These are phyloP conservation scores for Charanyca ferruginea DNA, from an alignment of 2,888 invertebrate species.

Conservation along the genomic window DNA sequence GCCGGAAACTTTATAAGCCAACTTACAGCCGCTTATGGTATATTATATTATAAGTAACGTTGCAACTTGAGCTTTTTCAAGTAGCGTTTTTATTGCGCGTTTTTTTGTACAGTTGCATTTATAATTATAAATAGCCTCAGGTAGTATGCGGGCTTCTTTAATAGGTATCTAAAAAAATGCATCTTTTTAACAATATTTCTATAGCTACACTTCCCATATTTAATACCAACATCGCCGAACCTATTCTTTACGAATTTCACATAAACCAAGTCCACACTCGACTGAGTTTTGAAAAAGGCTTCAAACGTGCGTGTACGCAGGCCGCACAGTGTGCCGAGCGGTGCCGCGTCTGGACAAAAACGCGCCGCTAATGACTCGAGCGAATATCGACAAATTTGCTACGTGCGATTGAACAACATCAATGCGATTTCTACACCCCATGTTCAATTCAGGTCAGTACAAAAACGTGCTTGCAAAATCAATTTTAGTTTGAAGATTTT, in stretches of 20 bases:
- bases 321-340: constrained; percentile 72
- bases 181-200: constrained; percentile 53
- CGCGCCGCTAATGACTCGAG: constrained; percentile 82
- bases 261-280: constrained; percentile 77
- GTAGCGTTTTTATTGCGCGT: constrained; percentile 16
- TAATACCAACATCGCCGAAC: constrained; percentile 68
- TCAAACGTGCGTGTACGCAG: constrained; percentile 70
- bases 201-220: constrained; percentile 64
- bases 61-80: constrained; percentile 40
- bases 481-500: constrained; percentile 15
- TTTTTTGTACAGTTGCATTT: constrained; percentile 26
- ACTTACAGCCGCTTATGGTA: constrained; percentile 3
- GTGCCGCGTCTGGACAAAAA: constrained; percentile 75
- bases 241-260: constrained; percentile 72
- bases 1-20: constrained; percentile 16
- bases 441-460: constrained; percentile 72
- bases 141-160: constrained; percentile 52
- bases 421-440: constrained; percentile 86
- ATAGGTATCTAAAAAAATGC: constrained; percentile 25
- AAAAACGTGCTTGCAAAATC: constrained; percentile 44
- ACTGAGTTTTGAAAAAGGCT: constrained; percentile 77
- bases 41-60: constrained; percentile 8
- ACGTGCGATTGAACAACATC: constrained; percentile 88
- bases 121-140: constrained; percentile 42
- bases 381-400: constrained; percentile 89